Base-by-base conservation (phyloP, 2,113 vertebrate species). In the Kryptolebias marmoratus region DNA sequence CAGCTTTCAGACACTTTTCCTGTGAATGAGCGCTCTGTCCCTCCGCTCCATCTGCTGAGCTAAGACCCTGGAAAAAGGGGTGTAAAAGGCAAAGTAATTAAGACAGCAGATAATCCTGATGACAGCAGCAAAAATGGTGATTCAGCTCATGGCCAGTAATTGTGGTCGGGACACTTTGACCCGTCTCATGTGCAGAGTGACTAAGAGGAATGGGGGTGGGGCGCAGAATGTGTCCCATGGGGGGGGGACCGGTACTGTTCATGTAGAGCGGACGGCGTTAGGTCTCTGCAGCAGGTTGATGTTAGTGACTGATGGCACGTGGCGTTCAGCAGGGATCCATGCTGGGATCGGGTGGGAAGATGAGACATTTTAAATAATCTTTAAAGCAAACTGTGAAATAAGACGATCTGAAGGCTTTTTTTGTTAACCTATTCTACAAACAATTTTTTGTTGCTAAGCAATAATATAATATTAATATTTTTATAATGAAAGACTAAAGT, bases 151-250 rank as follows among this genome's bases (percentile, higher is more conserved):
- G 81, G 79, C 62, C 76, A 71, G 80, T 90, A 91, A 93, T 91
- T 91, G 87, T 86, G 90, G 92, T 93, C 76, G 31, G 82, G 83
- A 85, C 89, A 83, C 84, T 75, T 55, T 89, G 90, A 93, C 93
- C 92, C 76, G 84, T 75, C 81, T 87, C 69, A 31, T 86, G 80
- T 71, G 80, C 58, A 74, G 84, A 83, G 73, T 71, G 75, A 89
- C 84, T 82, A 63, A 83, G 73, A 87, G 85, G 63, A 57, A 70
- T 71, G 75, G 76, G 82, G 90, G 88, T 64, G 67, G 88, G 81
- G 68, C 77, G 64, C 47, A 36, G 44, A 70, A 63, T 88, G 64
- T 68, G 71, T 90, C 86, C 77, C 78, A 36, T 12, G 79, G 76
- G 88, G 69, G 78, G 61, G 47, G 67, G 79, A 15, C 13, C 27